phyloP scores from a whole-genome alignment of 2,113 vertebrate genomes.

The Trogon melanurus region DNA sequence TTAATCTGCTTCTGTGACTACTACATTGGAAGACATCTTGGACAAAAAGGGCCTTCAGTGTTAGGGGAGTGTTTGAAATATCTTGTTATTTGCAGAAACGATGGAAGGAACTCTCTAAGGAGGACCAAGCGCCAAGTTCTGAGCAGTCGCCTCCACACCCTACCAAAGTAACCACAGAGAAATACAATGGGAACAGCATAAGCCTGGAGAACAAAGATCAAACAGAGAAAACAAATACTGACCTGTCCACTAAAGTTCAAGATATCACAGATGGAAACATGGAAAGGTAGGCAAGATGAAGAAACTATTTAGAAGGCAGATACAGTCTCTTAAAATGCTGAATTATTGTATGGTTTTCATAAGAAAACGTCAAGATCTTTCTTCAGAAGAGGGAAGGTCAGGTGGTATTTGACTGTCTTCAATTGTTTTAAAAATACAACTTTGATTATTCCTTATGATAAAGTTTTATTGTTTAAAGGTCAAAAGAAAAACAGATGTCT shows the following conservation, averaged over 20 bases:
- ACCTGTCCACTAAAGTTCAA: slow-evolving; percentile 73
- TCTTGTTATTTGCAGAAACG: slow-evolving; percentile 69
- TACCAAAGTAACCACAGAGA: slow-evolving; percentile 76
- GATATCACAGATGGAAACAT: slow-evolving; percentile 69
- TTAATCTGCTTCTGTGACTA: not conserved
- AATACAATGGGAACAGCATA: slow-evolving; percentile 81
- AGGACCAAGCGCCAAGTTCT: slow-evolving; percentile 76
- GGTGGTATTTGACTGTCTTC: not conserved
- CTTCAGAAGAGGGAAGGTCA: not conserved
- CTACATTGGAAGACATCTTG: not conserved
- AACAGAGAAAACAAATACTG: slow-evolving; percentile 63
- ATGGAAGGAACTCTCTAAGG: slow-evolving; percentile 80
- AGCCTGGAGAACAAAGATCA: slow-evolving; percentile 73
- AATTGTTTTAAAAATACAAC: not conserved
- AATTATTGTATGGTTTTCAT: not conserved
- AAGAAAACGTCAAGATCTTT: not conserved
- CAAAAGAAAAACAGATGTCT: not conserved
- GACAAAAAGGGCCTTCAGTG: not conserved
- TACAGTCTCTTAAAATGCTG: not conserved
- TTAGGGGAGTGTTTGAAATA: not conserved
- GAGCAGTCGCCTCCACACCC: slow-evolving; percentile 76
- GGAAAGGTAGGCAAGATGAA: slow-evolving; percentile 78
- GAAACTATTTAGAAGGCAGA: not conserved
- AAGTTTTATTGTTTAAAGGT: not conserved
- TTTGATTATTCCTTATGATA: not conserved